Evolutionary conservation across 2,797 vertebrate genomes (phyloP), one percentile per base, ranked within the genome.

Genomic region (Fistularia commersonii): DNA sequence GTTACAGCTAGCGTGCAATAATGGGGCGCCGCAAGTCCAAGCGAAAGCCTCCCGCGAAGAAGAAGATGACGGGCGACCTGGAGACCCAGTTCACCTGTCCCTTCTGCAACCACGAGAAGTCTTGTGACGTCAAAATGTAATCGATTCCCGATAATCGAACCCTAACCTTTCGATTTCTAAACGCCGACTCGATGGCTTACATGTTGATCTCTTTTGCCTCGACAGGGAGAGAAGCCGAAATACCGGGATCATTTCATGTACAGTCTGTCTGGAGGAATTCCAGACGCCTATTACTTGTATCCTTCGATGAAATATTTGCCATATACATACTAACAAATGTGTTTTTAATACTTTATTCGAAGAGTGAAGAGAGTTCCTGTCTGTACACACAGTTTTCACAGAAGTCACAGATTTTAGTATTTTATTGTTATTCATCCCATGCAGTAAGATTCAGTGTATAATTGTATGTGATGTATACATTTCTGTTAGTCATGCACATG

Each of bases 251-350:
- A 97, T 98, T 81, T 95, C 95, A 1, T 97, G 95, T 67, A 93
- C 93, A 0, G 93, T 97, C 45, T 97, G 95, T 77, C 84, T 98
- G 72, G 95, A 98, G 75, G 94, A 97, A 79, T 98, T 98, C 85
- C 95, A 98, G 87, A 98, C 95, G 0, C 95, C 95, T 9, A 97
- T 97, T 51, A 97, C 95, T 1, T 96, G 94, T 97, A 97, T 96
- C 93, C 93, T 93, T 53, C 13, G n/a, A n/a, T n/a, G n/a, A n/a
- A n/a, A n/a, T n/a, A n/a, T n/a, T n/a, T n/a, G n/a, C n/a, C n/a
- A n/a, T n/a, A n/a, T n/a, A n/a, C n/a, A n/a, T n/a, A n/a, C n/a
- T n/a, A n/a, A n/a, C n/a, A n/a, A n/a, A n/a, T 13, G 10, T 34
- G 14, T 32, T 36, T 5, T 9, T 15, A 15, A 34, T 32, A 33